A percentile compares a stretch with the other conserved stretches of the same genome.
Conservation (phyloP, 2,113 vertebrate species). For the Cynoglossus semilaevis region DNA sequence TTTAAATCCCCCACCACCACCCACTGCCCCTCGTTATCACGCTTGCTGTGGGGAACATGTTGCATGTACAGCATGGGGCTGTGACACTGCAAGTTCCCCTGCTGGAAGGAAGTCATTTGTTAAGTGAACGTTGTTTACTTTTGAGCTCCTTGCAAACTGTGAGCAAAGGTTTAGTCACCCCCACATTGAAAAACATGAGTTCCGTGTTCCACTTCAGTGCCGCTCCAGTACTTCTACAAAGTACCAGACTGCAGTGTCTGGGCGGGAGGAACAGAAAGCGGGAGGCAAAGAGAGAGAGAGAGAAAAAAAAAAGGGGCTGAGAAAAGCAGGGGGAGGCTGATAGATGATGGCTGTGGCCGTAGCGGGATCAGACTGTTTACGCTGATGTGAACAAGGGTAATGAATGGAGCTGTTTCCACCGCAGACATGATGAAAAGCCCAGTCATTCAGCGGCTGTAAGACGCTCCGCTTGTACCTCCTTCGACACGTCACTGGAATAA, state of each 20-base stretch:
- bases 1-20: no score
- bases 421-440: not conserved
- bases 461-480: no score
- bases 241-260: not conserved
- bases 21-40: conserved; percentile 22
- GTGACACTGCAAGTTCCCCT: conserved; percentile 15
- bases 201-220: conserved; percentile 15
- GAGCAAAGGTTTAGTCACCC: conserved; percentile 29
- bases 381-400: conserved; percentile 23
- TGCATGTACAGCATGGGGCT: conserved; percentile 3
- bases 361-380: conserved; percentile 26
- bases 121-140: conserved; percentile 43
- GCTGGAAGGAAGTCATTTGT: conserved; percentile 35
- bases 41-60: conserved; percentile 13
- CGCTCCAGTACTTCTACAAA: conserved; percentile 9
- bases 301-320: not conserved
- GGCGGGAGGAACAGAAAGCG: no score
- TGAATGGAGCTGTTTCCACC: conserved; percentile 20
- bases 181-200: conserved; percentile 45
- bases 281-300: not conserved
- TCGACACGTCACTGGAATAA: no score
- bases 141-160: conserved; percentile 10
- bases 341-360: not conserved
- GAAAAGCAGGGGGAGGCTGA: not conserved
- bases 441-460: not conserved